These are phyloP conservation scores for Mus spicilegus DNA, from an alignment of 2,113 vertebrate genomes.

Conservation along the genomic window DNA sequence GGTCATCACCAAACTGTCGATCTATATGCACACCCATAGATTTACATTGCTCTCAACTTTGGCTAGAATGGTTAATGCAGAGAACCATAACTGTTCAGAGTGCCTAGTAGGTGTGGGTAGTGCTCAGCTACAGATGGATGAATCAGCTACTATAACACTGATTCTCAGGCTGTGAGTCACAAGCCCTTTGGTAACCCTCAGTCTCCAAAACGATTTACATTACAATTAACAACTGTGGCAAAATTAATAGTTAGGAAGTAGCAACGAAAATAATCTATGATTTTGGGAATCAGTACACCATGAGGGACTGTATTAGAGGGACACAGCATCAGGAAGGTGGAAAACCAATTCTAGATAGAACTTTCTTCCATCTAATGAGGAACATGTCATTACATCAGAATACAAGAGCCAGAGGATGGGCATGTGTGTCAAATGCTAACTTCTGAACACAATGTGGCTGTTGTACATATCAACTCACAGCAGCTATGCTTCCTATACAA, in stretches of 20 bases:
- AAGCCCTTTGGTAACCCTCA: not conserved
- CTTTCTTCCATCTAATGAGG: not conserved
- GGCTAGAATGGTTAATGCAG: not conserved
- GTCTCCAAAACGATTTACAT: not conserved
- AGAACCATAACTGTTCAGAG: not conserved
- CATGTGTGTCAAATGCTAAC: not conserved
- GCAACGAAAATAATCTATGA: not conserved
- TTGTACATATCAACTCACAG: not conserved
- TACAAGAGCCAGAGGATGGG: not conserved
- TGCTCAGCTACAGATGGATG: not conserved
- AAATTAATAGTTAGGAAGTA: not conserved
- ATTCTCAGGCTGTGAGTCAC: not conserved
- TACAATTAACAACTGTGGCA: not conserved
- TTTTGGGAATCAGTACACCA: not conserved
- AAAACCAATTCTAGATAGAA: not conserved
- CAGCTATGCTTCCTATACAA: not conserved
- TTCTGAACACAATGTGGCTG: not conserved
- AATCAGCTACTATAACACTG: not conserved
- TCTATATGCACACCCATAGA: too few relatives aligned
- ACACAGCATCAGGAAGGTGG: not conserved
- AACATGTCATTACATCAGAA: not conserved
- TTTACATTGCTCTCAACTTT: not conserved
- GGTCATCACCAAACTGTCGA: not conserved
- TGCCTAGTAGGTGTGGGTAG: too few relatives aligned
- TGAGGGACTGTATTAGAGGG: not conserved